Conservation (phyloP, 2,797 vertebrate genomes). For the Protonibea diacanthus region DNA sequence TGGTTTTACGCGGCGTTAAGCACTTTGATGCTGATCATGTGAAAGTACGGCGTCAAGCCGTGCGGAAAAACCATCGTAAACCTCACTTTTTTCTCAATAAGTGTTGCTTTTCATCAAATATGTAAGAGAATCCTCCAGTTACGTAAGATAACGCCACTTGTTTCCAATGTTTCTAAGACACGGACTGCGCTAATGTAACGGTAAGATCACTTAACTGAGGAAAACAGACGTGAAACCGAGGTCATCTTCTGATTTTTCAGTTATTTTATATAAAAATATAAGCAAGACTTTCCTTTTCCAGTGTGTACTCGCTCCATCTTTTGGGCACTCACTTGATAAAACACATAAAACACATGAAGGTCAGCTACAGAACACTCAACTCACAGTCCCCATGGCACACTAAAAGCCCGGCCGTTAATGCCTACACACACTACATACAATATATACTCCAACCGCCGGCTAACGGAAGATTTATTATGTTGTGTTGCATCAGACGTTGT, state of each 20-base stretch:
- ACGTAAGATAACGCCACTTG: not conserved
- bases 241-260: too few species aligned
- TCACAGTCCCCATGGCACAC: slow-evolving; percentile 9
- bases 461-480: slow-evolving; percentile 41
- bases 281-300: not conserved
- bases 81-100: not conserved
- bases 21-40: slow-evolving; percentile 38
- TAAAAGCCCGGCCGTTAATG: slow-evolving; percentile 58
- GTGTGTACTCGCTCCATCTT: not conserved
- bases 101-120: slow-evolving; percentile 7
- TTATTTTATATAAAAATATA: not conserved
- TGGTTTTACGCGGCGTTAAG: slow-evolving; percentile 3
- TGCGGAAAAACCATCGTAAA: slow-evolving; percentile 27
- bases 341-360: slow-evolving; percentile 6
- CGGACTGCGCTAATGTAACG: too few species aligned
- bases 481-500: slow-evolving; percentile 21
- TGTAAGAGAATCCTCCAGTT: not conserved
- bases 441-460: slow-evolving; percentile 19
- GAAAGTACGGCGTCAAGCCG: slow-evolving; percentile 38
- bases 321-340: not conserved
- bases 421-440: slow-evolving; percentile 37
- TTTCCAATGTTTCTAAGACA: not conserved
- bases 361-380: slow-evolving; percentile 18
- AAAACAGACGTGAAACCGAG: not conserved
- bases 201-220: not conserved